These are phyloP conservation scores for Oncopeltus fasciatus DNA, from an alignment of 1,140 invertebrate species.

Conservation along the genomic window DNA sequence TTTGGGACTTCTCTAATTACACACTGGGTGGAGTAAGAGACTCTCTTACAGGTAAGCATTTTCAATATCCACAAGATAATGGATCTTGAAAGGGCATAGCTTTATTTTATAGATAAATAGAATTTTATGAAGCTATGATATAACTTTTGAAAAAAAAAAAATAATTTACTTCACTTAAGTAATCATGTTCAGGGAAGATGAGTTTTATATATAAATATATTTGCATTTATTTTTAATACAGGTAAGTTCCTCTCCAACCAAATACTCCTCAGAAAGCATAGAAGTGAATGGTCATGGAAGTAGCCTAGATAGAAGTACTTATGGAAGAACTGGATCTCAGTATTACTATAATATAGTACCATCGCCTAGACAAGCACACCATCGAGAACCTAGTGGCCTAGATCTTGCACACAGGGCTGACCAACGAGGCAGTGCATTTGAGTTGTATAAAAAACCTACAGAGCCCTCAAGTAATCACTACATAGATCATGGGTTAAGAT, in stretches of 20 bases:
- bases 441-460: conserved; percentile 77
- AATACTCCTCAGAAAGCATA: conserved; percentile 23
- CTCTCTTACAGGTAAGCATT: too few species aligned
- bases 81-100: too few species aligned
- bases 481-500: conserved; percentile 27
- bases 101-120: too few species aligned
- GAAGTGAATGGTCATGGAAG: conserved; percentile 32
- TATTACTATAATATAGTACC: conserved; percentile 46
- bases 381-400: conserved; percentile 37
- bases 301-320: conserved; percentile 33
- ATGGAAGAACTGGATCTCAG: conserved; percentile 28
- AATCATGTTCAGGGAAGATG: too few species aligned
- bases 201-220: not conserved
- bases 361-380: conserved; percentile 35
- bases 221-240: conserved; percentile 14
- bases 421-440: conserved; percentile 85
- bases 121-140: too few species aligned
- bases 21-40: too few species aligned
- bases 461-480: conserved; percentile 27
- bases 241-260: conserved; percentile 24
- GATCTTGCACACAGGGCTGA: conserved; percentile 74
- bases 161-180: too few species aligned
- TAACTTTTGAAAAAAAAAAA: too few species aligned
- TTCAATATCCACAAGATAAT: too few species aligned
- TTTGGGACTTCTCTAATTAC: too few species aligned